Conservation (phyloP, 2,113 vertebrate genomes). For the Paradisaea rubra region DNA sequence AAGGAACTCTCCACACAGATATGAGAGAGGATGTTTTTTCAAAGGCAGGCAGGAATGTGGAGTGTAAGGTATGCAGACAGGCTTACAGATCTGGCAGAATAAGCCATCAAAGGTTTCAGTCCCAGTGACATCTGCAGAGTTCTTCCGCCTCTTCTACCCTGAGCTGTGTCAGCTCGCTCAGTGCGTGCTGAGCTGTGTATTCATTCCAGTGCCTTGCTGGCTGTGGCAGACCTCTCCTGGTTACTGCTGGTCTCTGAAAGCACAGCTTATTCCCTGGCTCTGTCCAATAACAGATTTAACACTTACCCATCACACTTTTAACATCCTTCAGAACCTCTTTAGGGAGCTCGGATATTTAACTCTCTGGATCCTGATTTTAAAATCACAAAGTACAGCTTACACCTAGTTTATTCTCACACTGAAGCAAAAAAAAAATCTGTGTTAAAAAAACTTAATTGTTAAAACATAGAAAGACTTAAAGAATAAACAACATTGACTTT, state of each 20-base stretch:
- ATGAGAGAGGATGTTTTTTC: neutral
- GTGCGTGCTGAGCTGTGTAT: neutral
- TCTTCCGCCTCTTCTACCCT: neutral
- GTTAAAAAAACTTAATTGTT: neutral
- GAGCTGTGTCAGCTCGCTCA: accelerated
- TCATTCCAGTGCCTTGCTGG: neutral
- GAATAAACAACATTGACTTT: neutral
- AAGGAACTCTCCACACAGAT: neutral
- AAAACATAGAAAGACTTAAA: neutral
- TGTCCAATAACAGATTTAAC: neutral
- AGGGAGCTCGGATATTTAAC: neutral
- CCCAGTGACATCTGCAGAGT: neutral
- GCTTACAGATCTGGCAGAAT: neutral
- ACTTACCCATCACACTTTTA: neutral
- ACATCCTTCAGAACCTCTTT: neutral
- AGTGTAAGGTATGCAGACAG: neutral
- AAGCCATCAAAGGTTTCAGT: neutral
- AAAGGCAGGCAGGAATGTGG: neutral
- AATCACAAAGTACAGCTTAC: neutral
- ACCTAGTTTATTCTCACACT: neutral
- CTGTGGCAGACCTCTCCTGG: neutral
- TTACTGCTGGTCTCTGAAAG: neutral
- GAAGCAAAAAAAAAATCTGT: neutral
- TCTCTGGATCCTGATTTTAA: neutral
- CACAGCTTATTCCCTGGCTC: neutral